Conservation (phyloP, 2,113 vertebrate genomes). For the Vidua macroura region DNA sequence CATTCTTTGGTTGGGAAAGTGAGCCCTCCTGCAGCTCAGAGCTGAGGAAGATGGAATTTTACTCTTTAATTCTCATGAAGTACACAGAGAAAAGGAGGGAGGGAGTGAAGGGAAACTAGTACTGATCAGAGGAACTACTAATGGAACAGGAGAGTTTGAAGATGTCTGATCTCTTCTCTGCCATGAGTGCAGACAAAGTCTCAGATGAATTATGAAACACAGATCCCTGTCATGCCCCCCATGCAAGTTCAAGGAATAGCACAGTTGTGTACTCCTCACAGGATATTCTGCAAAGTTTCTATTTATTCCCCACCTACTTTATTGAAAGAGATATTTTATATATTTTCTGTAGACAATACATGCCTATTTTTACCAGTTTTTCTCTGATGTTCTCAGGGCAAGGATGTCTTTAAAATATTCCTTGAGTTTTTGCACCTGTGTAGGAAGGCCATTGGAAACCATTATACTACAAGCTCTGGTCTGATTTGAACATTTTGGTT, state of each 20-base stretch:
- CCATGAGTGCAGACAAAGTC: not conserved
- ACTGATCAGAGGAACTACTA: constrained; percentile 54
- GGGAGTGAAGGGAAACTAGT: not conserved
- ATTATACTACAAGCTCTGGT: not conserved
- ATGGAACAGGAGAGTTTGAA: constrained; percentile 32
- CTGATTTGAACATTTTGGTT: not conserved
- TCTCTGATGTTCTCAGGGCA: not conserved
- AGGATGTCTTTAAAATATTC: not conserved
- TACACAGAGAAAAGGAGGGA: not conserved
- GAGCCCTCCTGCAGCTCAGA: not conserved
- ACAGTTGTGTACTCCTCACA: not conserved
- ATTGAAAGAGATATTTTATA: not conserved
- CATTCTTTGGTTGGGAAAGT: not conserved
- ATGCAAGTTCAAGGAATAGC: not conserved
- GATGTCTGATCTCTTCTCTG: constrained; percentile 27
- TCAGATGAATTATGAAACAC: constrained; percentile 60
- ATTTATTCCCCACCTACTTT: not conserved
- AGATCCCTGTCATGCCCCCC: not conserved
- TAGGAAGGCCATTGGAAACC: not conserved
- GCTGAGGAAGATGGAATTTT: constrained; percentile 15
- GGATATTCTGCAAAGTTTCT: not conserved
- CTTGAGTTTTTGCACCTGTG: not conserved
- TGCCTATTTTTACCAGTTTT: not conserved
- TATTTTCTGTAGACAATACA: not conserved
- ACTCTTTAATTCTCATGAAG: constrained; percentile 36